phyloP scores from a whole-genome alignment of 2,797 vertebrate genomes.

The Champsocephalus esox region DNA sequence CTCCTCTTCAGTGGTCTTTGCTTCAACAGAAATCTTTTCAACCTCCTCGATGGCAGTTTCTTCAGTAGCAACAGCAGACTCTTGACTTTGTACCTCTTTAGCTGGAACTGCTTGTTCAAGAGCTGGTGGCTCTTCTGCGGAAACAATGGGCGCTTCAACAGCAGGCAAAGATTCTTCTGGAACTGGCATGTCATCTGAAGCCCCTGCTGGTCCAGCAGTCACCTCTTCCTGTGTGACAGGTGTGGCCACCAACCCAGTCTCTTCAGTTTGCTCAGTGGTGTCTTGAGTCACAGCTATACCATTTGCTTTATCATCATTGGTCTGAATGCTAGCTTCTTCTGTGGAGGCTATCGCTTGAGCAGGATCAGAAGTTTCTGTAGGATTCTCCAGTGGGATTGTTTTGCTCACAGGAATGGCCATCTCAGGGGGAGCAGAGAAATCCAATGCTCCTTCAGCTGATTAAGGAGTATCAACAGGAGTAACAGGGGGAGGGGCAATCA shows the following conservation, averaged over 20 bases:
- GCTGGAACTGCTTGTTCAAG: conserved; percentile 14
- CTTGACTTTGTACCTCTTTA: conserved; percentile 13
- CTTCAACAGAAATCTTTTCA: conserved; percentile 27
- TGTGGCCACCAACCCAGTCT: conserved; percentile 6
- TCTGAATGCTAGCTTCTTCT: conserved; percentile 43
- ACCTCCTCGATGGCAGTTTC: conserved; percentile 30
- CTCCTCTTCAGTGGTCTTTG: conserved; percentile 15
- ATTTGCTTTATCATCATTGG: conserved; percentile 52
- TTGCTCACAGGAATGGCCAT: conserved; percentile 56
- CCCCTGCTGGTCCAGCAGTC: conserved; percentile 32
- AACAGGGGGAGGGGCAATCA: conserved; percentile 47
- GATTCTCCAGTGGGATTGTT: conserved; percentile 56
- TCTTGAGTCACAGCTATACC: conserved; percentile 54
- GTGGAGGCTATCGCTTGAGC: conserved; percentile 34
- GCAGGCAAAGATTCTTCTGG: conserved; percentile 34
- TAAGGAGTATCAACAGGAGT: conserved; percentile 57
- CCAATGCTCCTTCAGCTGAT: conserved; percentile 69
- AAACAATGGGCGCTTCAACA: conserved; percentile 15
- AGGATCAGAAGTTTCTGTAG: conserved; percentile 53
- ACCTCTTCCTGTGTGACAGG: conserved; percentile 28
- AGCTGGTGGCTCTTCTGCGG: conserved; percentile 9
- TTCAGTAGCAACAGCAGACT: conserved; percentile 30
- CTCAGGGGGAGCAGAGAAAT: conserved; percentile 59
- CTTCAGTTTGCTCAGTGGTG: conserved; percentile 27
- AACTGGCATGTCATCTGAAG: conserved; percentile 27